These are phyloP conservation scores for Neopipo cinnamomea DNA, from an alignment of 2,113 vertebrate genomes.

Conservation along the genomic window DNA sequence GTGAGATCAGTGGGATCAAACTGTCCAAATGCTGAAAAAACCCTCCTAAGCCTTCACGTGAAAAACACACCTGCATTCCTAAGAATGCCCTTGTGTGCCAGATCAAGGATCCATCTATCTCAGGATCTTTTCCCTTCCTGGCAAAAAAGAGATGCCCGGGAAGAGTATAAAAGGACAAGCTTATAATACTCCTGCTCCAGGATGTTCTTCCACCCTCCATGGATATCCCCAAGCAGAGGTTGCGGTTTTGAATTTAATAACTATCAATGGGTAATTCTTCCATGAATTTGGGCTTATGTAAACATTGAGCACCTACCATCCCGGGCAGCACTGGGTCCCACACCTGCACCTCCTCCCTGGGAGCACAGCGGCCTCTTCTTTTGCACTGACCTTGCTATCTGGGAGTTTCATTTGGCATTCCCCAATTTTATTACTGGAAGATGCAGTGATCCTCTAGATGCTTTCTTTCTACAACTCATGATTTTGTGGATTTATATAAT, in stretches of 20 bases:
- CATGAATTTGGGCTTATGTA: neutral
- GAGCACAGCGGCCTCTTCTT: slow-evolving; percentile 6
- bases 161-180: slow-evolving; percentile 34
- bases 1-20: neutral
- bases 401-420: slow-evolving; percentile 17
- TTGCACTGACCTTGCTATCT: slow-evolving; percentile 26
- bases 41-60: neutral
- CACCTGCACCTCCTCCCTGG: neutral
- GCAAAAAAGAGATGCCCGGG: slow-evolving; percentile 32
- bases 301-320: slow-evolving; percentile 8
- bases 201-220: slow-evolving; percentile 41
- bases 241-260: slow-evolving; percentile 51
- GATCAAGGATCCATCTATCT: slow-evolving; percentile 35
- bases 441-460: neutral
- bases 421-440: slow-evolving; percentile 1
- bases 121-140: slow-evolving; percentile 47
- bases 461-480: neutral
- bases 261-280: slow-evolving; percentile 50
- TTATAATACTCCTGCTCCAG: slow-evolving; percentile 27
- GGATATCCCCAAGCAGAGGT: slow-evolving; percentile 50
- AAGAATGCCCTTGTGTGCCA: slow-evolving; percentile 22
- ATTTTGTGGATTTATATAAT: neutral
- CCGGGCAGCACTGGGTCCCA: neutral
- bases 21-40: neutral
- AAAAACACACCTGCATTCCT: slow-evolving; percentile 32